Percentiles rank a stretch among this genome's conserved stretches.
Conservation (phyloP, 2,113 vertebrate species). For the Rhegmatorhina hoffmannsi region DNA sequence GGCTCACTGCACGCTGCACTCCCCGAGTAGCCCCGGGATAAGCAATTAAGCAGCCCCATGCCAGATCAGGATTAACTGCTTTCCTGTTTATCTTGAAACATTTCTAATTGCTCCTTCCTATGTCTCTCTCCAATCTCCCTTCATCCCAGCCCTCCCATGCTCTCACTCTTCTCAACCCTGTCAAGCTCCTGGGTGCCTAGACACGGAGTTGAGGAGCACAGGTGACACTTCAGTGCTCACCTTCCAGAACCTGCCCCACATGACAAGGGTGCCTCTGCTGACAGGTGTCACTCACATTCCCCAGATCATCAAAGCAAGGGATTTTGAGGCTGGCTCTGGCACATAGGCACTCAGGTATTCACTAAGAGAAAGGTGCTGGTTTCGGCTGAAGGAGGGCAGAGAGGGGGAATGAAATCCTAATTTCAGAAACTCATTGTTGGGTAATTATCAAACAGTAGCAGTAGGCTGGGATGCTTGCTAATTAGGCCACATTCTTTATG, state of each 20-base stretch:
- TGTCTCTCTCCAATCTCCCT: not conserved
- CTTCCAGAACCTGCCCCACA: fast-evolving
- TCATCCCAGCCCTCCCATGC: not conserved
- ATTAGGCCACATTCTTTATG: constrained; percentile 76
- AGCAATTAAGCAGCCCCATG: not conserved
- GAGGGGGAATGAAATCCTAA: constrained; percentile 1
- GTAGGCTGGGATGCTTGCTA: constrained; percentile 68
- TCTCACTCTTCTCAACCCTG: not conserved
- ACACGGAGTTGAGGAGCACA: fast-evolving
- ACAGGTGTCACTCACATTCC: not conserved
- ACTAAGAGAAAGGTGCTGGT: not conserved
- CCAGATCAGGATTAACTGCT: not conserved
- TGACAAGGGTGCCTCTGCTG: not conserved
- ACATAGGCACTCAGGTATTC: not conserved
- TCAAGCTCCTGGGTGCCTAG: fast-evolving
- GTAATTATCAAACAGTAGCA: constrained; percentile 70
- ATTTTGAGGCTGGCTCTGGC: not conserved
- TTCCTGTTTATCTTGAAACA: not conserved
- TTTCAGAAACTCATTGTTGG: constrained; percentile 67
- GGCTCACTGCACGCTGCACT: not conserved
- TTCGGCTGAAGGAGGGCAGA: not conserved
- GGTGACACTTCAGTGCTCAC: not conserved
- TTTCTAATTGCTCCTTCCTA: not conserved
- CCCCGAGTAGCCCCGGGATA: not conserved
- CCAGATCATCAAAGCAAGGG: not conserved